Evolutionary conservation across 2,113 vertebrate genomes (phyloP).

Genomic region (Prolemur simus): DNA sequence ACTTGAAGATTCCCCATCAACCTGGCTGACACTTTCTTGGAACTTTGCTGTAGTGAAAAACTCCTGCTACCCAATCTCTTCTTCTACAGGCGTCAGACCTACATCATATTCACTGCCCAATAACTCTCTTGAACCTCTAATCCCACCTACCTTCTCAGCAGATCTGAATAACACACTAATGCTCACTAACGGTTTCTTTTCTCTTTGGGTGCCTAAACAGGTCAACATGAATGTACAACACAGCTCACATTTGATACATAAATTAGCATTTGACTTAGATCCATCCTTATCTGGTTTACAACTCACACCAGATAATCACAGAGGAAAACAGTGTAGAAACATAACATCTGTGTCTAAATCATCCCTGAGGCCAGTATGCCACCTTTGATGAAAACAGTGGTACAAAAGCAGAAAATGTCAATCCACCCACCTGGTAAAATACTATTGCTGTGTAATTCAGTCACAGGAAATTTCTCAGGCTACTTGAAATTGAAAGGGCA

Average conservation of each 20-base stretch:
- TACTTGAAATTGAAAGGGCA: not conserved
- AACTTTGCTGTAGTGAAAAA: not conserved
- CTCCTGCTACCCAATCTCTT: not conserved
- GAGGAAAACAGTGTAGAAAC: not conserved
- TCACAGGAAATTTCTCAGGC: not conserved
- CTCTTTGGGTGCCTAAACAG: not conserved
- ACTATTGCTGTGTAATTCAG: not conserved
- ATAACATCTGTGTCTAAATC: conserved; percentile 3
- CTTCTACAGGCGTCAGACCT: not conserved
- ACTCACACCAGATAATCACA: not conserved
- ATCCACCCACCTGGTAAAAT: not conserved
- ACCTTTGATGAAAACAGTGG: not conserved
- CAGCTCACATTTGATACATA: not conserved
- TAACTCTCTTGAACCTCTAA: not conserved
- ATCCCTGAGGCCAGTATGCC: not conserved
- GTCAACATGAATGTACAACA: not conserved
- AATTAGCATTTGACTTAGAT: not conserved
- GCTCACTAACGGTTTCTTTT: not conserved
- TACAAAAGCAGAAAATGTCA: not conserved
- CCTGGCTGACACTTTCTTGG: not conserved
- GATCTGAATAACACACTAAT: not conserved
- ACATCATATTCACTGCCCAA: not conserved
- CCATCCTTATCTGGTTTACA: not conserved
- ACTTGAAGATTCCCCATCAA: not conserved
- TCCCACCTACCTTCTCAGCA: not conserved